phyloP scores from a whole-genome alignment of 2,113 vertebrate genomes.

The Noctilio leporinus region DNA sequence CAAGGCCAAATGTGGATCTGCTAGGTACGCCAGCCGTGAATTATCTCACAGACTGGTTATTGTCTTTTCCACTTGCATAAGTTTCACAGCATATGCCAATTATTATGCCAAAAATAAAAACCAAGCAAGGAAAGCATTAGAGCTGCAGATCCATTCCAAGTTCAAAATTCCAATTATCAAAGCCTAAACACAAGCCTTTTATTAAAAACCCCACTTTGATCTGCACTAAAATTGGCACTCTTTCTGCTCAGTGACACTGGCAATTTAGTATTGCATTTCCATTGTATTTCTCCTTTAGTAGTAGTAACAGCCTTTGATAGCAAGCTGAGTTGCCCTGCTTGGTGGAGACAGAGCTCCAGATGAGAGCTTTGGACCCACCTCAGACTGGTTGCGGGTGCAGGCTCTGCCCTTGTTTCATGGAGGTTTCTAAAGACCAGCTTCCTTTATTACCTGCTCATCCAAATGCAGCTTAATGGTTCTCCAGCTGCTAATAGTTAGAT shows the following conservation, averaged over 20 bases:
- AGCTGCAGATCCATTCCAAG: slow-evolving; percentile 36
- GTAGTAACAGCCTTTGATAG: not conserved
- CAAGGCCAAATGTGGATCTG: not conserved
- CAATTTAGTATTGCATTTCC: slow-evolving; percentile 4
- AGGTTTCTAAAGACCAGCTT: not conserved
- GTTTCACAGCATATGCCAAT: slow-evolving; percentile 42
- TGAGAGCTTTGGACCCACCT: not conserved
- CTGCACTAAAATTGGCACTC: slow-evolving; percentile 36
- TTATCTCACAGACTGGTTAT: not conserved
- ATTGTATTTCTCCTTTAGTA: not conserved
- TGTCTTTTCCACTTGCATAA: slow-evolving; percentile 24
- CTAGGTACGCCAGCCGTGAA: not conserved
- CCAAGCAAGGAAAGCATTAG: slow-evolving; percentile 55
- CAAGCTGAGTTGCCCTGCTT: not conserved
- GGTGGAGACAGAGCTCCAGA: not conserved
- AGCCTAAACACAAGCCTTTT: slow-evolving; percentile 40
- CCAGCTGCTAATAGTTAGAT: not conserved
- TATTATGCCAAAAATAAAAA: slow-evolving; percentile 56
- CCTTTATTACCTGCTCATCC: not conserved
- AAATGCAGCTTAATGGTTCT: not conserved
- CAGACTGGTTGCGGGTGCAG: rapidly evolving
- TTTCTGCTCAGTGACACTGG: slow-evolving; percentile 41
- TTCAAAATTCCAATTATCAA: slow-evolving; percentile 64
- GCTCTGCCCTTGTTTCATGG: not conserved
- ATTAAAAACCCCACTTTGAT: slow-evolving; percentile 56